Conservation (phyloP, 2,797 vertebrate genomes). For the Mastacembelus armatus region DNA sequence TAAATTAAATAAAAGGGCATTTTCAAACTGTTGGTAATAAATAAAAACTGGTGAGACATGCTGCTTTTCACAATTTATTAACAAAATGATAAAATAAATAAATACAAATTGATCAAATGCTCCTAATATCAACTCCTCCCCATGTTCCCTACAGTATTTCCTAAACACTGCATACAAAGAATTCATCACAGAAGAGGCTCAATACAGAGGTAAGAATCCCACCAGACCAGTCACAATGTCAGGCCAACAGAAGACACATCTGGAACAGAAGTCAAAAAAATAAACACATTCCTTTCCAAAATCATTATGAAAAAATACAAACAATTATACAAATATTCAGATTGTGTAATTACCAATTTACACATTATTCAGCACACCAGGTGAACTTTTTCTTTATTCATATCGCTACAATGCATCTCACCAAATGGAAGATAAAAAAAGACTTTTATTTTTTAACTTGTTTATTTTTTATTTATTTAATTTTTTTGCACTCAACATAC, state of each 20-base stretch:
- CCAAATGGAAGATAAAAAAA: slow-evolving; percentile 86
- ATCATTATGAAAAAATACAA: slow-evolving; percentile 91
- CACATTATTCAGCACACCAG: slow-evolving; percentile 87
- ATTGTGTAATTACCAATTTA: slow-evolving; percentile 89
- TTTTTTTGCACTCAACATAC: slow-evolving; percentile 81
- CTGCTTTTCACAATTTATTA: slow-evolving; percentile 97
- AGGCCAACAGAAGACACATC: slow-evolving; percentile 88
- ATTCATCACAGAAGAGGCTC: slow-evolving; percentile 95
- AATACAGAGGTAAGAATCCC: slow-evolving; percentile 93
- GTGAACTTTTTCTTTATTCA: slow-evolving; percentile 83
- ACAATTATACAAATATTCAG: slow-evolving; percentile 90
- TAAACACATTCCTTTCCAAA: slow-evolving; percentile 89
- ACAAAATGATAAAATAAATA: slow-evolving; percentile 99
- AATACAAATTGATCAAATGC: slow-evolving; percentile 99
- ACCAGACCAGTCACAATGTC: slow-evolving; percentile 91
- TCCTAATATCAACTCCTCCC: slow-evolving; percentile 92
- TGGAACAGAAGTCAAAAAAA: slow-evolving; percentile 90
- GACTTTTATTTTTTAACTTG: slow-evolving; percentile 48
- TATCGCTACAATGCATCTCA: slow-evolving; percentile 88
- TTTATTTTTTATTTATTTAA: slow-evolving; percentile 19
- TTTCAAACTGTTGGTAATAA: not conserved
- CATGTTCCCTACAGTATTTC: slow-evolving; percentile 93
- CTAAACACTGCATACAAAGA: slow-evolving; percentile 99
- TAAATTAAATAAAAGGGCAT: no score
- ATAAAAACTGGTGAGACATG: slow-evolving; percentile 2